Base-by-base conservation (phyloP, 2,797 vertebrate genomes). In the Myripristis murdjan region DNA sequence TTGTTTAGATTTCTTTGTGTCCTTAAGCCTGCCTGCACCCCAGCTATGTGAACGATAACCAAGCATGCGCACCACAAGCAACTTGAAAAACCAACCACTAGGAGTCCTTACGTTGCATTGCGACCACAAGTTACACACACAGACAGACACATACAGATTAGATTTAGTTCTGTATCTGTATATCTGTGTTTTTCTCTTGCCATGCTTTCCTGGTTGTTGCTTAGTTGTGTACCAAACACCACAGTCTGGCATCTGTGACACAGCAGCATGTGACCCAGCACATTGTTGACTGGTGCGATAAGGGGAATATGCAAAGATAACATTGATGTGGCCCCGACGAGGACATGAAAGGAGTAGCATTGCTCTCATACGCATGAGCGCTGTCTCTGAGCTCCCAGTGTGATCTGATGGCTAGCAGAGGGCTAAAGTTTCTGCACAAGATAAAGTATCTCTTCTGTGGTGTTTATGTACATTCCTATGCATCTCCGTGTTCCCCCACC, bases 211-310 rank as follows among this genome's bases (percentile, higher is more conserved):
- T 26, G 31, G 76, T 47, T 59, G 28, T 22, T 31, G 47, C 24
- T 60, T 41, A 39, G 55, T 3, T 22, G 44, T 22, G 61, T n/a
- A 64, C 64, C 74, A 64, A 71, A 73, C 51, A 59, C 54, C 16
- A 31, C 73, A 62, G 73, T 54, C 75, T 84, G 82, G 63, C 62
- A 68, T 87, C 76, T 70, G 20, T 39, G 79, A 82, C 73, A 57
- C 16, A 28, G 66, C 66, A 61, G 48, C 79, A 81, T 73, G 77
- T 85, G 84, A 83, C 70, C 84, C 60, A 37, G 72, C 80, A 64
- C 82, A 74, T 79, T 83, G 86, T 83, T 86, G 85, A 85, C 77
- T 83, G 74, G 31, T 77, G 76, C 54, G 82, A 87, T 86, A 59
- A 57, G 71, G 60, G 35, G 24, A 60, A 70, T 70, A 79, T 67